Base-by-base conservation (phyloP, 1,140 invertebrate genomes). In the Dufourea novaeangliae region DNA sequence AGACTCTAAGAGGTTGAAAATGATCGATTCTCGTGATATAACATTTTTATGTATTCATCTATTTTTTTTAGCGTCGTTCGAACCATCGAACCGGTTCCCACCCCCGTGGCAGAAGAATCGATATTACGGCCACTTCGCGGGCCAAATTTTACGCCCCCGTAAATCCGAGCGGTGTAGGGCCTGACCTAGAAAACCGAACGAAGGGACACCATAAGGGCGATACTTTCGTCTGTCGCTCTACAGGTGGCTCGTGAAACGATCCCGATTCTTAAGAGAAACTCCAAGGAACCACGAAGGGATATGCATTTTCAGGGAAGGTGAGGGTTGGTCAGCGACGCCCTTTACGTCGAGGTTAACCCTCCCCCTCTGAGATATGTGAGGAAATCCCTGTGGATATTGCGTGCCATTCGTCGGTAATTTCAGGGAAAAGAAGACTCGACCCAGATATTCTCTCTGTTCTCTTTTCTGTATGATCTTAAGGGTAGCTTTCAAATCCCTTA, bases 171-270 rank as follows among this genome's bases (percentile, higher is more conserved):
- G 72, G 54, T 20, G 32, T 7, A 41, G 52, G 52, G 12, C 61
- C 63, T n/a, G 41, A 62, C 56, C 54, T 52, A 39, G 63, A 50
- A n/a, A 67, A 64, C 32, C 44, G 56, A 52, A 29, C 41, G 39
- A 79, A 71, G 72, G 78, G 66, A 63, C 61, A 56, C 46, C 56
- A 50, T 63, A 68, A 79, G 78, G 73, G 73, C 67, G 56, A 62
- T 34, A 29, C 46, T 72, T 71, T 70, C 57, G 73, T 74, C 61
- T 66, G 75, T 83, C 75, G 75, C 72, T 82, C 85, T 77, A 86
- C 85, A 86, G 85, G 85, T 86, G 85, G 85, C 84, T 84, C 79
- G 71, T 86, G 70, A 70, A 83, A 81, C 82, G 75, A 80, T 57
- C 64, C n/a, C 72, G 59, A 86, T 80, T 85, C 78, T 77, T 80